A percentile compares a stretch with the other conserved stretches of the same genome.
Evolutionary conservation across 2,113 vertebrate genomes (phyloP).

Genomic region (Sus scrofa): T2T-Sscrofa CM000812.6:254119001-254119500

Average conservation of each 20-base stretch:
- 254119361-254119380: neutral
- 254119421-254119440: neutral
- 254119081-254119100: neutral
- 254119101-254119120: neutral
- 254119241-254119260: neutral
- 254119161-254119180: neutral
- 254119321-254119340: neutral
- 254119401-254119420: neutral
- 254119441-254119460: neutral
- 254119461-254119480: neutral
- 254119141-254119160: neutral
- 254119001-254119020: neutral
- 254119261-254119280: neutral
- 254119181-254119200: neutral
- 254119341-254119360: neutral
- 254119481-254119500: neutral
- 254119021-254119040: neutral
- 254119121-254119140: neutral
- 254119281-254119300: neutral
- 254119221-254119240: neutral
- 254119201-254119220: neutral
- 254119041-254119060: neutral
- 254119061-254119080: neutral
- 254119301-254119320: neutral
- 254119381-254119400: neutral